Percentiles rank a stretch among this genome's conserved stretches.
Conservation (phyloP, 2,888 invertebrate genomes). For the Trissolcus japonicus region DNA sequence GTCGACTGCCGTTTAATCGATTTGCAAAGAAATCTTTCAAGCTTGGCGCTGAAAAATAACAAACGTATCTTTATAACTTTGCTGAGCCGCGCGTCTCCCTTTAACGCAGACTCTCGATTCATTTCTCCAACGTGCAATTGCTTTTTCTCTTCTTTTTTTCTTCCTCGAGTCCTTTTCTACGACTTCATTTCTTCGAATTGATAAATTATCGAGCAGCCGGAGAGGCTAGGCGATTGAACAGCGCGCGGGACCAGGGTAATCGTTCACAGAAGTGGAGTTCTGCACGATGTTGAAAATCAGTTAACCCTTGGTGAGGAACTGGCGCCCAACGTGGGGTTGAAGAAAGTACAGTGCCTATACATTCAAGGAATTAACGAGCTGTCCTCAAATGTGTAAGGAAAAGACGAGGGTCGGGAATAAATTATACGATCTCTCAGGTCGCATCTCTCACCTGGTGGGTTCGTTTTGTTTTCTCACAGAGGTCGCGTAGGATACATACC, state of each 20-base stretch:
- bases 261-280: constrained; percentile 41
- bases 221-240: constrained; percentile 29
- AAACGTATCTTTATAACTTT: constrained; percentile 37
- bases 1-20: constrained; percentile 3
- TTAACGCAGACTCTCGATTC: not conserved
- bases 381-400: not conserved
- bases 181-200: constrained; percentile 53
- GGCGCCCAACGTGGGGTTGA: constrained; percentile 12
- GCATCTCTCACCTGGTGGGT: no score
- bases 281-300: constrained; percentile 55
- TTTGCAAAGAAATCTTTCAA: not conserved
- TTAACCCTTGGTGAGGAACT: constrained; percentile 44
- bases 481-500: not conserved
- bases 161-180: constrained; percentile 25
- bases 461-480: no score
- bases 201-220: constrained; percentile 52
- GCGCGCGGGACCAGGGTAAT: constrained; percentile 42
- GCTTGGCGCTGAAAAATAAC: constrained; percentile 23
- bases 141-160: constrained; percentile 18
- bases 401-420: constrained; percentile 60
- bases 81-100: not conserved
- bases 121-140: constrained; percentile 26
- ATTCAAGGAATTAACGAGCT: constrained; percentile 47
- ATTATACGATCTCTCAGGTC: constrained; percentile 47
- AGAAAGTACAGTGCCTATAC: constrained; percentile 22